phyloP scores from a whole-genome alignment of 2,888 invertebrate genomes.

The Craniophora ligustri region DNA sequence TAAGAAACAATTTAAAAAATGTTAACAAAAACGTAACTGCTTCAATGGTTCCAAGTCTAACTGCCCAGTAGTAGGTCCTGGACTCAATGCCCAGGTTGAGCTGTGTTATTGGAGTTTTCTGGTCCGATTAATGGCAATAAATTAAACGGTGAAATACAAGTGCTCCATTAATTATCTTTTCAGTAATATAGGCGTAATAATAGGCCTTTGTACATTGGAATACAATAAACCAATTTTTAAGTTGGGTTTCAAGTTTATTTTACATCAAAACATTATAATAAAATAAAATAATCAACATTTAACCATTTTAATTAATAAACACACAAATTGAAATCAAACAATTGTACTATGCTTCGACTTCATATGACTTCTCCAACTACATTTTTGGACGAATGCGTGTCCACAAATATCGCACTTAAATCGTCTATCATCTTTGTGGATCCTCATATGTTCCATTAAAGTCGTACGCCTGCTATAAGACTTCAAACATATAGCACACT shows the following conservation, averaged over 20 bases:
- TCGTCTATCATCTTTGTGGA: constrained; percentile 61
- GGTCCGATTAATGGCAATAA: no score
- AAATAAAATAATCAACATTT: not conserved
- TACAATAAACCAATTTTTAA: not conserved
- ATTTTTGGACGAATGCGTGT: constrained; percentile 67
- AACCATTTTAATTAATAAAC: constrained; percentile 19
- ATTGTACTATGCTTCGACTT: constrained; percentile 41
- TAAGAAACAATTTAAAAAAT: no score
- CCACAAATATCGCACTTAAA: constrained; percentile 58
- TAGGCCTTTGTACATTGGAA: no score
- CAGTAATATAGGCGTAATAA: no score
- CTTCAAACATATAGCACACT: constrained; percentile 74
- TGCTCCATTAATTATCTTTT: no score
- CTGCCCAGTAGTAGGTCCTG: no score
- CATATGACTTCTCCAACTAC: constrained; percentile 63
- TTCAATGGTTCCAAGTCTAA: no score
- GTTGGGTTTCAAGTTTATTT: not conserved
- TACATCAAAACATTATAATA: constrained; percentile 24
- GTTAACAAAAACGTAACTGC: no score
- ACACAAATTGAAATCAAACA: constrained; percentile 15
- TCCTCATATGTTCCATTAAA: constrained; percentile 62
- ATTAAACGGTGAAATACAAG: no score
- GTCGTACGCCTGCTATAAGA: constrained; percentile 57
- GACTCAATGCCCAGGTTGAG: no score
- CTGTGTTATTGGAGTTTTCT: no score